Base-by-base conservation (phyloP, 2,888 invertebrate genomes). In the Diaphora mendica region DNA sequence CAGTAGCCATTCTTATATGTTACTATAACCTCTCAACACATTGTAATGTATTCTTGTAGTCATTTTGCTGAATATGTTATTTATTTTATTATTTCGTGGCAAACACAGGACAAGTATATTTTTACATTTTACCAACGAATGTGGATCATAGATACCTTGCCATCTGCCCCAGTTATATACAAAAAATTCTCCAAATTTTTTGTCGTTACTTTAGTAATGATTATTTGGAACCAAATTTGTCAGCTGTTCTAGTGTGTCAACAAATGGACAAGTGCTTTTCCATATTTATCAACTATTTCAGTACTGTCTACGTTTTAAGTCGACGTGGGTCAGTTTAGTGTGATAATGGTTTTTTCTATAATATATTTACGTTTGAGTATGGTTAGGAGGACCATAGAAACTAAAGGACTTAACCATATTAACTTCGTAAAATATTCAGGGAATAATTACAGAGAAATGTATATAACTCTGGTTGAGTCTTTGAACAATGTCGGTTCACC, bases 361-460 rank as follows among this genome's bases (percentile, higher is more conserved):
- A 48, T 72, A 33, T 62, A 68, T 68, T 35, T 48, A 30, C 67
- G 72, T 9, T n/a, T 72, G 8, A 55, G 9, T 2, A 64, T 68
- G 1, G 30, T 72, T 26, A 62, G 64, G 35, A 68, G 30, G n/a
- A 64, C 64, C 26, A 68, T 72, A 20, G 64, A 51, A 51, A 39
- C 23, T 48, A 51, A 68, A 44, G 68, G 68, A n/a, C 11, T 72
- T 20, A 23, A 39, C 33, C 8, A 33, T 0, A 51, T n/a, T 35
- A 23, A 64, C 30, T 15, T 23, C 0, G 51, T 39, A 42, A 51
- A 51, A 51, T 68, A 39, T 73, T 68, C 72, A 73, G 23, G 33
- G 11, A 48, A 39, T 4, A 51, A 68, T 30, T 68, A 73, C 26
- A 51, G 39, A 26, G 59, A 55, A 59, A 71, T 71, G 71, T 71